These are phyloP conservation scores for Brachyalestes nurse DNA, from an alignment of 2,797 vertebrate genomes.

Conservation along the genomic window DNA sequence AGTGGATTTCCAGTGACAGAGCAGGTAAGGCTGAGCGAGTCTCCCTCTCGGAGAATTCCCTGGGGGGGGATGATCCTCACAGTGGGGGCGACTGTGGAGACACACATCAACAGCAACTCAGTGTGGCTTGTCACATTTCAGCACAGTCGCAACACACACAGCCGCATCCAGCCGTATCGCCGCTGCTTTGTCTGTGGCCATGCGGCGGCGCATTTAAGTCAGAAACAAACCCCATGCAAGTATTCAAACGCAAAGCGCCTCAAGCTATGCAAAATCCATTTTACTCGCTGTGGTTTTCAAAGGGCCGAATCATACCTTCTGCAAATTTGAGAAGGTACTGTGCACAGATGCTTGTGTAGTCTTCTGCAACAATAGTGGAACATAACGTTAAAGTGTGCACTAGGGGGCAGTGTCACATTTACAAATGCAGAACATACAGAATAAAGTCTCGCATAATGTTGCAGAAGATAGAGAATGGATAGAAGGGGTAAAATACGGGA, in stretches of 20 bases:
- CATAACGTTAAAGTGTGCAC: no score
- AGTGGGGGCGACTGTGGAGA: conserved; percentile 77
- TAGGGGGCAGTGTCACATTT: neutral
- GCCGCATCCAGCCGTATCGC: neutral
- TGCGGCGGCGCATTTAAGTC: neutral
- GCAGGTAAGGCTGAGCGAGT: conserved; percentile 87
- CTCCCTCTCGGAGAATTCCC: conserved; percentile 88
- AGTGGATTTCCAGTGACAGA: conserved; percentile 87
- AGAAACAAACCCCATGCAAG: neutral
- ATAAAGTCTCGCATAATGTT: no score
- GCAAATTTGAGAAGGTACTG: neutral
- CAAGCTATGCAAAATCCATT: neutral
- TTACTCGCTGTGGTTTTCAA: neutral
- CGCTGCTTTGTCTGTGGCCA: conserved; percentile 10
- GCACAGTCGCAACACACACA: neutral
- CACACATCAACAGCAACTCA: conserved; percentile 15
- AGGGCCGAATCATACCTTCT: neutral
- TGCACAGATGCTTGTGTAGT: neutral
- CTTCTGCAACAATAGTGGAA: no score
- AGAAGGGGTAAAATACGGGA: no score
- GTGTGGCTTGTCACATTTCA: neutral
- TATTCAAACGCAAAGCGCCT: neutral
- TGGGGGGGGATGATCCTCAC: conserved; percentile 85
- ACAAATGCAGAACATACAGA: no score
- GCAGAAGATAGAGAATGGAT: no score